Evolutionary conservation across 2,888 invertebrate genomes (phyloP), one percentile per base, ranked within the genome.

Genomic region (Drosophila gaucha): DNA sequence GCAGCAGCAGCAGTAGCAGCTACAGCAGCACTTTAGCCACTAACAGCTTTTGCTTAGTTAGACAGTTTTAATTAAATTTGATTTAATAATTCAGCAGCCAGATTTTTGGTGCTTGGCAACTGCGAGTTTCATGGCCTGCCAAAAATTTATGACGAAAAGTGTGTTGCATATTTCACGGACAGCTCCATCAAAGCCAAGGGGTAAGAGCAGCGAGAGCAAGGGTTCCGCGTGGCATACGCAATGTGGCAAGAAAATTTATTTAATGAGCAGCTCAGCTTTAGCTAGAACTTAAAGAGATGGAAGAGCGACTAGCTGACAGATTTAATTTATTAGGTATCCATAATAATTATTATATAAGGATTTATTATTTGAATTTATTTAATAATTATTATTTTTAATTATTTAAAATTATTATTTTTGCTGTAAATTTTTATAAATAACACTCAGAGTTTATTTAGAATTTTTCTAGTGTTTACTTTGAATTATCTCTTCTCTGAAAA

Each of bases 51-150:
- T 55, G 59, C 69, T 72, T 67, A 83, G 64, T 64, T 70, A 65
- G 79, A 70, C 76, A 69, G 46, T 82, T 86, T 88, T 88, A 88
- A 82, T 82, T 82, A 83, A 82, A 86, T 86, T 88, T 58, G 39
- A 70, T 76, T 88, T 86, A 88, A 79, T 86, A 58, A 86, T 82
- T 86, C 63, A 88, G 36, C 50, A 57, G 41, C 49, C 20, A 8
- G 38, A 18, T 67, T 28, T 56, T 66, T 44, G 38, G 50, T n/a
- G 44, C 50, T 35, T 39, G 46, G 22, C 18, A 30, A 18, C 33
- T 22, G 62, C 30, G 43, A 49, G 14, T 39, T 62, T 64, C 57
- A 44, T 50, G 55, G 47, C 59, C 52, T 78, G 57, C 80, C 77
- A 64, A 64, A 76, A 77, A 67, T 84, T 63, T 73, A 84, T 65